A percentile compares a stretch with the other conserved stretches of the same genome.
Conservation (phyloP, 1,140 invertebrate genomes). For the Drosophila ercepeae region DNA sequence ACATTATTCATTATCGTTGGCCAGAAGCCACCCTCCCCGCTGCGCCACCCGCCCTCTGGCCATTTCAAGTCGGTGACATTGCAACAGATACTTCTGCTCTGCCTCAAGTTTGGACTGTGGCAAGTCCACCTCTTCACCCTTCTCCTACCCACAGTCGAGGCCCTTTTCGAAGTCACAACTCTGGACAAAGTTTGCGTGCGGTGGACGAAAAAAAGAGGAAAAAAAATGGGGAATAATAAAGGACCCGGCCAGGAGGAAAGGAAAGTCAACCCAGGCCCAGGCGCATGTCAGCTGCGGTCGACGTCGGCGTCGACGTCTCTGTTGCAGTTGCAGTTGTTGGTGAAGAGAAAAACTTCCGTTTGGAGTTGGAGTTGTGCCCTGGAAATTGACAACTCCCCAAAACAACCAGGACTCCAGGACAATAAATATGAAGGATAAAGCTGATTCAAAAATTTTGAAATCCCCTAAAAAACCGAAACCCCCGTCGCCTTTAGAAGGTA, state of each 20-base stretch:
- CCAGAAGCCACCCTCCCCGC: neutral
- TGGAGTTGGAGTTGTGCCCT: slow-evolving; percentile 64
- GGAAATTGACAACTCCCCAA: slow-evolving; percentile 58
- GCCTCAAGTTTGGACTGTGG: slow-evolving; percentile 51
- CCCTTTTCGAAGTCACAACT: slow-evolving; percentile 53
- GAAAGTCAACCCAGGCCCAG: slow-evolving; percentile 42
- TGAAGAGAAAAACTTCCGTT: slow-evolving; percentile 73
- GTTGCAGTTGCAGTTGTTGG: slow-evolving; percentile 6
- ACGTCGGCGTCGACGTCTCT: neutral
- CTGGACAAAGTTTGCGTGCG: slow-evolving; percentile 66
- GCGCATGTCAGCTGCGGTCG: slow-evolving; percentile 31
- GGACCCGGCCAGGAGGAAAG: slow-evolving; percentile 16
- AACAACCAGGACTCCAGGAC: neutral
- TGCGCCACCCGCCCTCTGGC: slow-evolving; percentile 2
- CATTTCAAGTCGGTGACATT: slow-evolving; percentile 75
- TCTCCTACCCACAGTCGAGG: slow-evolving; percentile 6
- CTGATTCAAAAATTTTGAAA: too few species aligned
- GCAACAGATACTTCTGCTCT: slow-evolving; percentile 69
- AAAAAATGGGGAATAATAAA: slow-evolving; percentile 37
- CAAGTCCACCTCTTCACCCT: neutral
- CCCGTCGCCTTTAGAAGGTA: neutral
- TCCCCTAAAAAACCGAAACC: neutral
- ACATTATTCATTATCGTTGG: slow-evolving; percentile 76
- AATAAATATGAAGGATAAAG: slow-evolving; percentile 26
- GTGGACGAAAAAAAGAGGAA: slow-evolving; percentile 49